Conservation (phyloP, 92 coral and sea anemone species). For the Phenganax stokvisi region DNA sequence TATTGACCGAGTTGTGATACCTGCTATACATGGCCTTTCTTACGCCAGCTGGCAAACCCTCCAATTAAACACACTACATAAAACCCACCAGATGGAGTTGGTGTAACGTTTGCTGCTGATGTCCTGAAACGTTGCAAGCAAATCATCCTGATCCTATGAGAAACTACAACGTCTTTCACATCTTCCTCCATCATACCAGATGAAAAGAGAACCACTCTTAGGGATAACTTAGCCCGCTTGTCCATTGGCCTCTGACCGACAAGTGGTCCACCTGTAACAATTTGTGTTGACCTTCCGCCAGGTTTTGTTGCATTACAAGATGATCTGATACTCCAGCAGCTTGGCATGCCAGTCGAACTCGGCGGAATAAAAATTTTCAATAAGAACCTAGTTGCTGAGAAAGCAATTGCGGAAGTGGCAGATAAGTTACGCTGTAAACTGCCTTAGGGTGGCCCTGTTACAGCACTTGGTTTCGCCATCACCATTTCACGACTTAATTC, state of each 20-base stretch:
- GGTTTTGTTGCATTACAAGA: no score
- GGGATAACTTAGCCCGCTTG: conserved; percentile 41
- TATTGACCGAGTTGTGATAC: neutral
- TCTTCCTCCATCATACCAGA: conserved; percentile 12
- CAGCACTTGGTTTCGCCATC: conserved; percentile 24
- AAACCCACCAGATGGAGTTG: conserved; percentile 54
- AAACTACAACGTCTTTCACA: conserved; percentile 50
- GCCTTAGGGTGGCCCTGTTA: no score
- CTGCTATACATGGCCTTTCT: neutral
- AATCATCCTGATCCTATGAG: conserved; percentile 52
- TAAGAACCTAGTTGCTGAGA: conserved; percentile 39
- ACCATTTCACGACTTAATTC: conserved; percentile 30
- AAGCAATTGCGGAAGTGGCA: conserved; percentile 42
- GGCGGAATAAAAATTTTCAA: conserved; percentile 33
- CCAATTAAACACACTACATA: no score
- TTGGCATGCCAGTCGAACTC: neutral
- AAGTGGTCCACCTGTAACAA: no score
- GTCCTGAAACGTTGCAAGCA: no score
- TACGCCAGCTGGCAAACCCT: neutral
- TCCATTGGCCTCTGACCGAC: conserved; percentile 43
- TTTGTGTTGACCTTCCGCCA: conserved; percentile 53
- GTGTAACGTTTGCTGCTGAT: conserved; percentile 50
- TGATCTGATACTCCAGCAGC: no score
- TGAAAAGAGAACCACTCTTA: conserved; percentile 45
- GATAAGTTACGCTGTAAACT: no score